Evolutionary conservation across 2,797 vertebrate genomes (phyloP), one percentile per base, ranked within the genome.

Genomic region (Mus caroli): DNA sequence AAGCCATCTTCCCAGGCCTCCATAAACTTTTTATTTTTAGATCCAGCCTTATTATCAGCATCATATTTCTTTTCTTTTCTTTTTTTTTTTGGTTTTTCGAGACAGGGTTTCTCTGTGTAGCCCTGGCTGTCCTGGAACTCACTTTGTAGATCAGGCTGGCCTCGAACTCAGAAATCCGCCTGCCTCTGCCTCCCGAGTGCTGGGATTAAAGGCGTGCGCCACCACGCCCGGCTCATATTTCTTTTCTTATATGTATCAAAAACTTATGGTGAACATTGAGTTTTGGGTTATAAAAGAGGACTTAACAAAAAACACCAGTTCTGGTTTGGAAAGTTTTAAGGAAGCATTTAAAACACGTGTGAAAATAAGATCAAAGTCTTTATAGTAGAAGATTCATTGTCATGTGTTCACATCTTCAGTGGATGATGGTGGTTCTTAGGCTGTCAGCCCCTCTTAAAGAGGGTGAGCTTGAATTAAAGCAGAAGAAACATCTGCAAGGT

Each of bases 301-400:
- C 46, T 46, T 43, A 86, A 54, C 83, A 69, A 69, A 67, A 82
- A 71, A 26, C 13, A 71, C 64, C 52, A 26, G 31, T 54, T 24
- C 12, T 96, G 90, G 46, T 92, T 90, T 95, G 75, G 50, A 96
- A 96, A 94, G 60, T 94, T 26, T 22, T 90, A 89, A 86, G 46
- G 31, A 89, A 93, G 60, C 91, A 50, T 91, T 71, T 90, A 94
- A 91, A 90, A 28, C 26, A 92, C 15, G 13, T 50, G 3, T 88
- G 37, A 22, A 95, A 93, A 82, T 76, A 60, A 46, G 78, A 85
- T 34, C 34, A 56, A 84, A 87, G 43, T 14, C 92, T 88, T 90
- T 77, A 43, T 82, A 76, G 26, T 83, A 86, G 60, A 96, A 76
- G 85, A 50, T 24, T 82, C 40, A 43, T 92, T 83, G 56, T 11